Evolutionary conservation across 2,113 vertebrate genomes (phyloP), one percentile per base, ranked within the genome.

Genomic region (Chaetodon trifascialis): DNA sequence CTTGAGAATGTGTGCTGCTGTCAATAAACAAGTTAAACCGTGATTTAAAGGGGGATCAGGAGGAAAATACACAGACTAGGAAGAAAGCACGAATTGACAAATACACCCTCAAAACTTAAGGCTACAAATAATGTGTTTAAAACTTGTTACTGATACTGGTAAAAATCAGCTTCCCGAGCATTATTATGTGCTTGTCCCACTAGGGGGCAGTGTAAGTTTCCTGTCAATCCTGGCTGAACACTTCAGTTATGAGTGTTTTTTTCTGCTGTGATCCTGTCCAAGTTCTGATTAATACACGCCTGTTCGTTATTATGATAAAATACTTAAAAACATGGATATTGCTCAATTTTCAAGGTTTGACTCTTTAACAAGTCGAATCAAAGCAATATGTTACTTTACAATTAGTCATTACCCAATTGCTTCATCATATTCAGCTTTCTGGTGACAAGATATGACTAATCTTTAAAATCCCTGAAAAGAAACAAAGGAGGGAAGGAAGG

Each of bases 401-500:
- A 76, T 83, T 76, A 86, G 42, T 88, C 81, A 74, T 83, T 44
- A 23, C 8, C n/a, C 15, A 16, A 15, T 23, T 52, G 23, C 15
- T 52, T 47, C 0, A 54, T 54, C 67, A 76, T 25, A 51, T 38
- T 79, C 73, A 72, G 52, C 76, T 71, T 67, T 73, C 63, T 64
- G 62, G 12, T 83, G 76, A 85, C 54, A 73, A 69, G 69, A 71
- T 7, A 55, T 90, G 88, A 89, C 55, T 88, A 82, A 89, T 88
- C 19, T 19, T 66, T 7, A 1, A 80, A 88, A 85, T 76, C 23
- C 63, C 68, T 77, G 11, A 73, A 83, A 87, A 51, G 30, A 80
- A 58, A 92, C 90, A 94, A 92, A 88, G 63, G 60, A 15, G 71
- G 91, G 93, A 93, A 94, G 91, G 91, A 93, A 92, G 87, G 80